These are phyloP conservation scores for Chloebia gouldiae DNA, from an alignment of 2,113 vertebrate genomes.

Conservation along the genomic window DNA sequence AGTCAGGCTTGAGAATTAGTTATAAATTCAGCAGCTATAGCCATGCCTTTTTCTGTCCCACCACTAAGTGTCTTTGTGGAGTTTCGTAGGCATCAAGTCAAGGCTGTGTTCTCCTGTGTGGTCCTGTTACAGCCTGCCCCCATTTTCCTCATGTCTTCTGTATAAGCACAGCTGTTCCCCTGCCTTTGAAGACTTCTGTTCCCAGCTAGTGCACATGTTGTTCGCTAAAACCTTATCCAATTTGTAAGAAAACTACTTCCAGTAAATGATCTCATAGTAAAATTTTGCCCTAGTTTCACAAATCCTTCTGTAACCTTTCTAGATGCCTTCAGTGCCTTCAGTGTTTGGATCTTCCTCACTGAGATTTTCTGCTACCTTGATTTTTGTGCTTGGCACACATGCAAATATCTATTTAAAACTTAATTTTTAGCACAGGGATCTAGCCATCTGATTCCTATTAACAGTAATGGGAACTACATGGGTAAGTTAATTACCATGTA, in stretches of 20 bases:
- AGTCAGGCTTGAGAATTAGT: neutral
- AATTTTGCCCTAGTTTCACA: neutral
- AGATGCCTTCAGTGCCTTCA: neutral
- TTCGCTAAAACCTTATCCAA: neutral
- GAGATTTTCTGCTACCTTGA: neutral
- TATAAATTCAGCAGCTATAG: neutral
- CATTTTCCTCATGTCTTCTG: neutral
- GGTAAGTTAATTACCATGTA: conserved; percentile 30
- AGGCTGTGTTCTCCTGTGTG: neutral
- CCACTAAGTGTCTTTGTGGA: neutral
- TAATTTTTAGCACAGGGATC: conserved; percentile 34
- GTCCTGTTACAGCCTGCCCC: neutral
- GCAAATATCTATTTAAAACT: conserved; percentile 34
- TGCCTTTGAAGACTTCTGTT: neutral
- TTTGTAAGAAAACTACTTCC: neutral
- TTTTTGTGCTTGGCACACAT: neutral
- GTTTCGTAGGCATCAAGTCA: neutral
- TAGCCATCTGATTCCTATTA: conserved; percentile 61
- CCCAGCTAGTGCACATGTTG: neutral
- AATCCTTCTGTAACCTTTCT: neutral
- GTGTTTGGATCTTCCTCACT: neutral
- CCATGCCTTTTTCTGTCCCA: neutral
- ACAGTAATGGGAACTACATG: conserved; percentile 44
- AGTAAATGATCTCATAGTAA: neutral
- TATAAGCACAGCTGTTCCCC: neutral